Conservation (phyloP, 2,113 vertebrate genomes). For the Motacilla alba region DNA sequence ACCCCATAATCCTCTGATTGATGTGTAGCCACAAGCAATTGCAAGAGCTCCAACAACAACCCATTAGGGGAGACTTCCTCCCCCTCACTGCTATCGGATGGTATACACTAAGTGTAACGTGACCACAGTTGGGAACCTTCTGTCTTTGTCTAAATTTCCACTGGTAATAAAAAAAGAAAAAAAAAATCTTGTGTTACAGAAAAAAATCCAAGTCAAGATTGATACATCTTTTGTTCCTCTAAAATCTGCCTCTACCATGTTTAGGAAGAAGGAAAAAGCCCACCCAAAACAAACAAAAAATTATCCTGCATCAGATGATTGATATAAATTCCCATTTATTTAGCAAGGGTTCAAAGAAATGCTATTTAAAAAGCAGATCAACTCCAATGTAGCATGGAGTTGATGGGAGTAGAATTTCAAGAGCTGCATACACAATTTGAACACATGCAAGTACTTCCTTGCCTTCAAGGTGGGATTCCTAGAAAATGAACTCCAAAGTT, state of each 20-base stretch:
- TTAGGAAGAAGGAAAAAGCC: neutral
- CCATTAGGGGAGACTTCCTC: neutral
- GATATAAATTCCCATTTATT: neutral
- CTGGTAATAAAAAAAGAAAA: constrained; percentile 4
- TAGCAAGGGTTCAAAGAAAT: constrained; percentile 29
- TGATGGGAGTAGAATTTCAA: neutral
- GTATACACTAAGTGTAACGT: neutral
- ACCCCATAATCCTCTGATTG: neutral
- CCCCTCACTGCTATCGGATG: neutral
- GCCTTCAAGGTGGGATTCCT: neutral
- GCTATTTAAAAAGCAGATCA: neutral
- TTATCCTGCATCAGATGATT: neutral
- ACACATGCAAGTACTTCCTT: neutral
- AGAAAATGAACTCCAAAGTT: neutral
- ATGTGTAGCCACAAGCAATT: neutral
- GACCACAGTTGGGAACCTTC: neutral
- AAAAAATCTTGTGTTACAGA: neutral
- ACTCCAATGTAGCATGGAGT: neutral
- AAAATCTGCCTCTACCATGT: neutral
- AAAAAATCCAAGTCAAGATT: neutral
- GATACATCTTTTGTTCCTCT: neutral
- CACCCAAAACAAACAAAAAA: neutral
- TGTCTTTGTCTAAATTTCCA: neutral
- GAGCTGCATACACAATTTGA: neutral
- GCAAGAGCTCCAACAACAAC: neutral